A percentile compares a stretch with the other conserved stretches of the same genome.
Evolutionary conservation across 1,140 invertebrate genomes (phyloP).

Genomic region (Macrobrachium rosenbergii): DNA sequence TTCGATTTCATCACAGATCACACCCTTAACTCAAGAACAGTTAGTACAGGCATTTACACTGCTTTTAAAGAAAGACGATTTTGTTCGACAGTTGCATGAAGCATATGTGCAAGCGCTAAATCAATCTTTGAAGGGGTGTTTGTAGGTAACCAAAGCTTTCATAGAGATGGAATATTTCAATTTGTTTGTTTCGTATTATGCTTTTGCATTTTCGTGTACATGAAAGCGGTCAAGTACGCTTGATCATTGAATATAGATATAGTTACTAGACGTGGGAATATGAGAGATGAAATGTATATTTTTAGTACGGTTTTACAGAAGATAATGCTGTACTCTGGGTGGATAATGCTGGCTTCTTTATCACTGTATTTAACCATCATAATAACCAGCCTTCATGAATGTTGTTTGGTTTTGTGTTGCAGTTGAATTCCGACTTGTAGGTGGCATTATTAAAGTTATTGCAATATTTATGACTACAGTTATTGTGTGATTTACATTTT

Average conservation of each 20-base stretch:
- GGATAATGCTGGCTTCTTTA: no score
- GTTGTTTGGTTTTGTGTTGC: no score
- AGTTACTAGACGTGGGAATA: no score
- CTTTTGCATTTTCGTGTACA: slow-evolving; percentile 28
- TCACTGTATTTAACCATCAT: no score
- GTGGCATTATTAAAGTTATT: background rate
- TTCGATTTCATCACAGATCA: slow-evolving; percentile 28
- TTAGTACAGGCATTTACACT: slow-evolving; percentile 62
- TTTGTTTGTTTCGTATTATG: slow-evolving; percentile 30
- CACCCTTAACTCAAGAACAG: slow-evolving; percentile 63
- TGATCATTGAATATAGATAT: no score
- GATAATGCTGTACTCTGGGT: no score
- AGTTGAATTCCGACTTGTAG: no score
- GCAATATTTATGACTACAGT: no score
- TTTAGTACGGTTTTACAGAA: no score
- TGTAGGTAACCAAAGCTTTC: slow-evolving; percentile 30
- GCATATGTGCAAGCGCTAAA: slow-evolving; percentile 62
- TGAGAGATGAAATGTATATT: no score
- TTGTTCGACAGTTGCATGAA: slow-evolving; percentile 64
- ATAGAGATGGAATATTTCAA: slow-evolving; percentile 21
- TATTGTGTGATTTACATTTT: no score
- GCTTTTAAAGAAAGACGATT: slow-evolving; percentile 64
- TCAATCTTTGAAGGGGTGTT: slow-evolving; percentile 52
- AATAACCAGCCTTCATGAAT: no score
- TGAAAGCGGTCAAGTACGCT: background rate